Evolutionary conservation across 2,797 vertebrate species (phyloP), one percentile per base, ranked within the genome.

Genomic region (Gouania willdenowi): DNA sequence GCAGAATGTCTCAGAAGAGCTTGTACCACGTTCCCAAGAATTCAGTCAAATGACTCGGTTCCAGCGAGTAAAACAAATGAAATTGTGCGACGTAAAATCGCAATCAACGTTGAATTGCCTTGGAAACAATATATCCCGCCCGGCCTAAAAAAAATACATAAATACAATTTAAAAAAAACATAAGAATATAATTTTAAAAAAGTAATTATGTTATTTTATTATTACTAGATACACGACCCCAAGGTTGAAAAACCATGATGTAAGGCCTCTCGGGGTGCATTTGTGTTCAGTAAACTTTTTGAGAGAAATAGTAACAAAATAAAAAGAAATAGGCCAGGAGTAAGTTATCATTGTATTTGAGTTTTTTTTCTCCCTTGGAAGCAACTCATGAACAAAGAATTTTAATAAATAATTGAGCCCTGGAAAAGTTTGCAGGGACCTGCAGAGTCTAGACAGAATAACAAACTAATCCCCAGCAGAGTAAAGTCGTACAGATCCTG

Each of bases 361-460:
- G 13, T 40, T 35, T 24, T 22, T 47, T 18, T 38, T 27, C 8
- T 8, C 14, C 26, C 18, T 36, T n/a, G 39, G 34, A 69, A 60
- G 59, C 40, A 62, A 45, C 37, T 29, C 46, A 41, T 72, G 34
- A 55, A 79, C 56, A 76, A 36, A 11, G 57, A 64, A n/a, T n/a
- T 41, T 67, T 51, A 73, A 82, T 66, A 76, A 73, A 80, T 71
- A 14, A 76, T 49, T 20, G 40, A 63, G 34, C 44, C 15, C 35
- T 29, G 12, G 16, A 67, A 64, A 62, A 28, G 41, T 45, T 70
- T 59, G 47, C 23, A 1, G 8, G 26, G 19, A 67, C 34, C 22
- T 53, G 21, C 41, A 41, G 19, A 54, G 15, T 23, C 37, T 23
- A 44, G 17, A 70, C 68, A 71, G 19, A 11, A 31, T 20, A 60